Conservation (phyloP, 2,888 invertebrate genomes). For the Sussaba pulchella region DNA sequence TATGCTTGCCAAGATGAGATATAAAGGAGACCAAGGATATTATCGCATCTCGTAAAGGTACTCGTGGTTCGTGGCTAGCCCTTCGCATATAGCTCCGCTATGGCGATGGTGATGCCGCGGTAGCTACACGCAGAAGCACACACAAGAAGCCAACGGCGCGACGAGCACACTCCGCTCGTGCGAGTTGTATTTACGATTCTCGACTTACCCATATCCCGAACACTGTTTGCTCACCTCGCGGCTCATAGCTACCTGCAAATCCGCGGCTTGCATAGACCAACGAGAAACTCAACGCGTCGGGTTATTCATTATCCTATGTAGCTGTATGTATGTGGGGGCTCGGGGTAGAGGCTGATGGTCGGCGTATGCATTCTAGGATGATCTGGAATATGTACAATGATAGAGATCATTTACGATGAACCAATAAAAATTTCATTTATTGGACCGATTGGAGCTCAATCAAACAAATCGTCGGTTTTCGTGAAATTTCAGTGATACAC, state of each 20-base stretch:
- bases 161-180: too few relatives aligned
- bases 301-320: too few relatives aligned
- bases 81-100: neutral
- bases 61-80: slow-evolving; percentile 7
- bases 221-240: slow-evolving; percentile 61
- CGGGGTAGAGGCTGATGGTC: too few relatives aligned
- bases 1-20: slow-evolving; percentile 38
- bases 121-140: slow-evolving; percentile 33
- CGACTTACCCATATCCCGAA: slow-evolving; percentile 56
- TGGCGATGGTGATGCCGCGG: slow-evolving; percentile 6
- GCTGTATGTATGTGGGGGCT: too few relatives aligned
- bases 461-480: too few relatives aligned
- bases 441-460: too few relatives aligned
- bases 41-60: slow-evolving; percentile 42
- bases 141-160: slow-evolving; percentile 36
- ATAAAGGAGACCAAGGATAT: slow-evolving; percentile 53
- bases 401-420: too few relatives aligned
- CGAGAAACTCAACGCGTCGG: slow-evolving; percentile 24
- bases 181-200: slow-evolving; percentile 55
- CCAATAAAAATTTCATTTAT: too few relatives aligned
- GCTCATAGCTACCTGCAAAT: slow-evolving; percentile 39
- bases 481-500: too few relatives aligned
- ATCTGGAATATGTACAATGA: too few relatives aligned
- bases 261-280: slow-evolving; percentile 14
- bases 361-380: too few relatives aligned